phyloP scores from a whole-genome alignment of 2,888 invertebrate species.

The Serrognathus titanus region DNA sequence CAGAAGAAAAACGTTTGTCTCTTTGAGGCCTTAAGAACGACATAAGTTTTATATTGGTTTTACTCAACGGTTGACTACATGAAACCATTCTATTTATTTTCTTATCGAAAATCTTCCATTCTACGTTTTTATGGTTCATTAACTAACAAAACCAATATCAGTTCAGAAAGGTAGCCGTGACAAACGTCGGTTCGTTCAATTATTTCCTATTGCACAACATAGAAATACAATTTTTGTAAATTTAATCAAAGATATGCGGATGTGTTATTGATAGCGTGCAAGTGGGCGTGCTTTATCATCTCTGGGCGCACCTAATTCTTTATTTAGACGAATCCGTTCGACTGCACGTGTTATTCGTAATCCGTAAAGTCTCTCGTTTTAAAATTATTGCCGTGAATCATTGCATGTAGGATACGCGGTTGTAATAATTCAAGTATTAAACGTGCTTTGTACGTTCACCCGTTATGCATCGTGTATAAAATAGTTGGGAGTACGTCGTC shows the following conservation, averaged over 20 bases:
- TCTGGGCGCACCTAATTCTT: slow-evolving; percentile 20
- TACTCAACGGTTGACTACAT: too few species aligned
- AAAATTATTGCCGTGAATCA: not conserved
- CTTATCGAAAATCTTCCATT: too few species aligned
- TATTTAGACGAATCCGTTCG: slow-evolving; percentile 20
- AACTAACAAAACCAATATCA: not conserved
- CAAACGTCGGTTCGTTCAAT: not conserved
- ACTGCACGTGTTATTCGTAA: slow-evolving; percentile 19
- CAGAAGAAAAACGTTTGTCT: too few species aligned
- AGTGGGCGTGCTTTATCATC: slow-evolving; percentile 24
- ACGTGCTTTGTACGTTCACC: too few species aligned
- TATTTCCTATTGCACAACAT: not conserved
- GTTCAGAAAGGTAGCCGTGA: not conserved
- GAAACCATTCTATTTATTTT: too few species aligned
- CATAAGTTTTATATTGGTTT: too few species aligned
- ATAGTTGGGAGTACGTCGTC: too few species aligned
- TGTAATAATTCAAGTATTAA: too few species aligned
- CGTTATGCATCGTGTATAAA: too few species aligned
- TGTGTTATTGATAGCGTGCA: slow-evolving; percentile 21
- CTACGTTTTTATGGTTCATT: not conserved
- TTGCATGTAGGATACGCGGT: not conserved
- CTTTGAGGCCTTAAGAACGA: too few species aligned
- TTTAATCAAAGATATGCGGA: slow-evolving; percentile 12
- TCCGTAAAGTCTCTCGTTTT: not conserved
- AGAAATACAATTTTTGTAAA: not conserved